Evolutionary conservation across 2,888 invertebrate species (phyloP).

Genomic region (Ischnura elegans): DNA sequence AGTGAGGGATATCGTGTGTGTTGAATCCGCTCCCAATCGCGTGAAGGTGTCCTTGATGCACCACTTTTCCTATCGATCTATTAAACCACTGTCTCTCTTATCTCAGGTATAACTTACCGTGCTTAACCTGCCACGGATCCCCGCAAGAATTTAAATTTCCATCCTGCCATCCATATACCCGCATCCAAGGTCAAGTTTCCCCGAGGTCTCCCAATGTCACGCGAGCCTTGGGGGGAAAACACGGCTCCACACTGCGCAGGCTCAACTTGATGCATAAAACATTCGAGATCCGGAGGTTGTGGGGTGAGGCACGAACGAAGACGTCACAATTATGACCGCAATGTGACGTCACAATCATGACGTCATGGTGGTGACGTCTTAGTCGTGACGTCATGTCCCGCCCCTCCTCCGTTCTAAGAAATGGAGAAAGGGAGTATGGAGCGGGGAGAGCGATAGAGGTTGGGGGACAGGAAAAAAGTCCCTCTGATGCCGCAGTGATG

Average conservation of each 20-base stretch:
- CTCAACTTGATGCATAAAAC: conserved; percentile 30
- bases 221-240: not conserved
- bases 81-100: no score
- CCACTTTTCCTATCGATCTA: not conserved
- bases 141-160: not conserved
- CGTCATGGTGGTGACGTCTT: conserved; percentile 9
- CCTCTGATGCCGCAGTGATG: conserved; percentile 33
- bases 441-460: not conserved
- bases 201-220: conserved; percentile 14
- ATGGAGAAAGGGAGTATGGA: not conserved
- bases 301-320: conserved; percentile 24
- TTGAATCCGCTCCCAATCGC: not conserved
- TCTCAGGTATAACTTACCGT: not conserved
- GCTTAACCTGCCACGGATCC: not conserved
- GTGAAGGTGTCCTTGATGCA: no score
- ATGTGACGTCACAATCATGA: not conserved
- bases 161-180: not conserved
- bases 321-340: conserved; percentile 57
- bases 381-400: not conserved
- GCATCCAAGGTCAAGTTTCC: not conserved
- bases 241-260: conserved; percentile 28
- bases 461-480: not conserved
- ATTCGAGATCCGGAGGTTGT: not conserved
- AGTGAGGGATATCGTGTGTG: not conserved
- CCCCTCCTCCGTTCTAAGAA: not conserved